Evolutionary conservation across 2,888 invertebrate genomes (phyloP).

Genomic region (Drosophila melanosoma): DNA sequence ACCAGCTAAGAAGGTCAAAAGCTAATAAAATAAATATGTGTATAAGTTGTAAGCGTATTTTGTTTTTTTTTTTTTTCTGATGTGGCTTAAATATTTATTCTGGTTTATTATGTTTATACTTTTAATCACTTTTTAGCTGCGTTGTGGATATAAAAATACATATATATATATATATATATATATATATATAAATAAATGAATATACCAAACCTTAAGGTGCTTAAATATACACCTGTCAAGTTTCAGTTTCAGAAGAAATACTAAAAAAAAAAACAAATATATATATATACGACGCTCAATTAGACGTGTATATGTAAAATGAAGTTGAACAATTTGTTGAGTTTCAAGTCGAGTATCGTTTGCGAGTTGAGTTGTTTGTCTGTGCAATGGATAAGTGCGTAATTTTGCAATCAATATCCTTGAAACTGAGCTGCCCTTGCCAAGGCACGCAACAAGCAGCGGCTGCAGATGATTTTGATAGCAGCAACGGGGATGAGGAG

Average conservation of each 20-base stretch:
- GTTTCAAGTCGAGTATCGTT: conserved; percentile 6
- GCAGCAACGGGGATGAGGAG: conserved; percentile 16
- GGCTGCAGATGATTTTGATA: conserved; percentile 11
- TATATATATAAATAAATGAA: neutral
- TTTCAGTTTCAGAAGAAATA: neutral
- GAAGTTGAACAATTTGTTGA: conserved; percentile 11
- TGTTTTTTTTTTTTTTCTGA: no score
- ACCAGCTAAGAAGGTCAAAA: no score
- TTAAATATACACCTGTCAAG: neutral
- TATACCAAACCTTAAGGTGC: neutral
- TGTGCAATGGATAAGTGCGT: conserved; percentile 46
- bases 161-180: no score
- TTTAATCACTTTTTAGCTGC: no score
- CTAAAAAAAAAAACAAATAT: neutral
- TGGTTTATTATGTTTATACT: no score
- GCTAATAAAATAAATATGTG: no score
- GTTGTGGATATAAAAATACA: neutral
- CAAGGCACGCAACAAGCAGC: conserved; percentile 9
- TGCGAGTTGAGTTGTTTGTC: conserved; percentile 34
- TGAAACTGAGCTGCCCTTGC: conserved; percentile 35
- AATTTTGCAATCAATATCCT: conserved; percentile 47
- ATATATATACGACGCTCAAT: conserved; percentile 1
- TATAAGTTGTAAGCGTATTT: no score
- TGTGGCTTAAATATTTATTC: no score
- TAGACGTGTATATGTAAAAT: conserved; percentile 2